Evolutionary conservation across 2,797 vertebrate genomes (phyloP).

Genomic region (Capromys pilorides): DNA sequence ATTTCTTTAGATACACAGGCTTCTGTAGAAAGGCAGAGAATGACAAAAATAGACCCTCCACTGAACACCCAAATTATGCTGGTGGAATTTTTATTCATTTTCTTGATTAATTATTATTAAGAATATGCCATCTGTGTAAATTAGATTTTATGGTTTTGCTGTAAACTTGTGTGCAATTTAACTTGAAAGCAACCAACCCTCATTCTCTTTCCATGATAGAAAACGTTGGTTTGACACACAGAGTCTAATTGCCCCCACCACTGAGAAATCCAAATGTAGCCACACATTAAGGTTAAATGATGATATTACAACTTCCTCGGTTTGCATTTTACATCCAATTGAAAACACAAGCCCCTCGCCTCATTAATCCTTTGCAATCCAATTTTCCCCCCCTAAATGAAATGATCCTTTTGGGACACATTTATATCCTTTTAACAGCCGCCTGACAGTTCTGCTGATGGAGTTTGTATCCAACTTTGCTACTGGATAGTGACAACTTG

Average conservation of each 20-base stretch:
- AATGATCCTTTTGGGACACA: conserved; percentile 87
- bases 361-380: conserved; percentile 88
- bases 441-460: conserved; percentile 84
- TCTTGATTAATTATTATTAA: conserved; percentile 77
- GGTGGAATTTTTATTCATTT: conserved; percentile 69
- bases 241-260: conserved; percentile 67
- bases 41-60: neutral
- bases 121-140: conserved; percentile 69
- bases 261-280: conserved; percentile 58
- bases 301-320: conserved; percentile 78
- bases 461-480: conserved; percentile 84
- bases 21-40: conserved; percentile 25
- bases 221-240: conserved; percentile 68
- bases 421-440: conserved; percentile 87
- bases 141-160: conserved; percentile 66
- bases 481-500: conserved; percentile 82
- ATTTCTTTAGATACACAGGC: neutral
- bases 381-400: conserved; percentile 77
- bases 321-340: conserved; percentile 84
- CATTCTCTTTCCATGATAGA: neutral
- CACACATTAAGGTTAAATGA: conserved; percentile 82
- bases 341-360: conserved; percentile 84
- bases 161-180: conserved; percentile 58
- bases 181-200: conserved; percentile 45
- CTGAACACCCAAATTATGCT: conserved; percentile 24